phyloP scores from a whole-genome alignment of 2,888 invertebrate genomes.

The Drosophila sordidula region DNA sequence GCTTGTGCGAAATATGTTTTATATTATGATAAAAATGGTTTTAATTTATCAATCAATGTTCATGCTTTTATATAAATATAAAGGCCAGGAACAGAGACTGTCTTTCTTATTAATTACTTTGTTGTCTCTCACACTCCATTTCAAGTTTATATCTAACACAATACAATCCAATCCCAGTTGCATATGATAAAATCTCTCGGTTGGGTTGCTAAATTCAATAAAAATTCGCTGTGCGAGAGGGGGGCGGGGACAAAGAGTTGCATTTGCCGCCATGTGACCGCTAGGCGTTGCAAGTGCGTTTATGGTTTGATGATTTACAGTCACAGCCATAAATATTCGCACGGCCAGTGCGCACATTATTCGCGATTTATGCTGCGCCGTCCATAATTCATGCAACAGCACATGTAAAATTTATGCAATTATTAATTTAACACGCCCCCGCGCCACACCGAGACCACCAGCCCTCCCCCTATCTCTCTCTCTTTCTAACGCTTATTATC shows the following conservation, averaged over 20 bases:
- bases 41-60: neutral
- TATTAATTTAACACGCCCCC: constrained; percentile 84
- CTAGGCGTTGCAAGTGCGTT: constrained; percentile 79
- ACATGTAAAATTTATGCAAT: constrained; percentile 85
- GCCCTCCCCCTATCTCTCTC: neutral
- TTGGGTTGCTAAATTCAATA: constrained; percentile 39
- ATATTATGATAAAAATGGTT: too few relatives aligned
- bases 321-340: constrained; percentile 84
- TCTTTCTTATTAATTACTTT: neutral
- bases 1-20: too few relatives aligned
- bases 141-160: neutral
- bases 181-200: constrained; percentile 2
- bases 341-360: constrained; percentile 84
- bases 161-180: neutral
- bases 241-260: neutral
- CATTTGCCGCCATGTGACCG: constrained; percentile 58
- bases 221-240: constrained; percentile 16
- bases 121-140: neutral
- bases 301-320: constrained; percentile 85
- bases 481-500: constrained; percentile 20
- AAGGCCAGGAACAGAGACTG: neutral
- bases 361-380: constrained; percentile 83
- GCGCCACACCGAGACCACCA: neutral
- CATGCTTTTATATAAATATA: too few relatives aligned
- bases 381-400: constrained; percentile 84